Conservation (phyloP, 2,888 invertebrate species). For the Ichneumon xanthorius region DNA sequence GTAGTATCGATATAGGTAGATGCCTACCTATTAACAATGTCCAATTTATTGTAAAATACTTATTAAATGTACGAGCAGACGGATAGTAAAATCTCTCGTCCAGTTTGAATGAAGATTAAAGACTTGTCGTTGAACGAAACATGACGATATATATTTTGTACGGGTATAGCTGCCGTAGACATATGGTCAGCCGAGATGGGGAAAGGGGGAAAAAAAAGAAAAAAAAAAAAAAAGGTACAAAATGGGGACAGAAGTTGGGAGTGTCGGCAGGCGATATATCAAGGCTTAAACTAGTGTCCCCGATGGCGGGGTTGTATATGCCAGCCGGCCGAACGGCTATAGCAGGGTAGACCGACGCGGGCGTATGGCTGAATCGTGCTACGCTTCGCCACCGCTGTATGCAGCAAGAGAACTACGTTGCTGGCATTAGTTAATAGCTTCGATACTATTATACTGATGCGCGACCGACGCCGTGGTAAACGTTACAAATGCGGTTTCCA, state of each 20-base stretch:
- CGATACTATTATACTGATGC: conserved; percentile 71
- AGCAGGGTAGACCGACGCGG: conserved; percentile 67
- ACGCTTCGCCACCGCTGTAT: conserved; percentile 66
- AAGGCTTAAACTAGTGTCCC: conserved; percentile 84
- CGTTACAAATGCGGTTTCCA: conserved; percentile 84
- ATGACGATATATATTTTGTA: conserved; percentile 33
- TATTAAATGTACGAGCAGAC: background rate
- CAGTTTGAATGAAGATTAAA: background rate
- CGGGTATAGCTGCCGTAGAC: conserved; percentile 78
- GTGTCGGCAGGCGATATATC: conserved; percentile 85
- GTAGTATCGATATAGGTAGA: background rate
- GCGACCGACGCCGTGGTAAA: conserved; percentile 77
- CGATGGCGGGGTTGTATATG: conserved; percentile 69
- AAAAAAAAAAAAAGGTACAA: conserved; percentile 82
- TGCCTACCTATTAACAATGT: background rate
- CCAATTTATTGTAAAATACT: background rate
- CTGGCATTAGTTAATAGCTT: conserved; percentile 84
- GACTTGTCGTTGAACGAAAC: conserved; percentile 15
- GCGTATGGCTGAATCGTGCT: conserved; percentile 80
- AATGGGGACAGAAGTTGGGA: conserved; percentile 85
- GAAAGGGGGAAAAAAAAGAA: conserved; percentile 51
- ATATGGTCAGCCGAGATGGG: conserved; percentile 80
- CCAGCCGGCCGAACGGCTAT: conserved; percentile 59
- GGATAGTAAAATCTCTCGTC: background rate
- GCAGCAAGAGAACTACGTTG: conserved; percentile 50